Base-by-base conservation (phyloP, 2,113 vertebrate genomes). In the Dolichotis patagonum region DNA sequence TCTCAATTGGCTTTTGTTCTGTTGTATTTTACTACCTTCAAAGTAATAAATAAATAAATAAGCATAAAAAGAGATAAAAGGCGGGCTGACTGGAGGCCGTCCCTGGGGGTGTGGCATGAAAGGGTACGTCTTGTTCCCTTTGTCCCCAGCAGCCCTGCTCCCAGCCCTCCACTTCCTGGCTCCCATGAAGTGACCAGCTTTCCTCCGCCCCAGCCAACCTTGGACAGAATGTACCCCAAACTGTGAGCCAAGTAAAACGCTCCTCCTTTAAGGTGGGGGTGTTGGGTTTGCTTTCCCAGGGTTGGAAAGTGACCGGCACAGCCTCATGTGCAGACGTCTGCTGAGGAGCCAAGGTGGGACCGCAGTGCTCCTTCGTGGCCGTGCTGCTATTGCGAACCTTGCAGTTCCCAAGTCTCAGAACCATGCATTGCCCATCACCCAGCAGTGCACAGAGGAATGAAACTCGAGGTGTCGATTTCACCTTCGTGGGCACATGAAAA, bases 391-490 rank as follows among this genome's bases (percentile, higher is more conserved):
- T 9, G 14, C 49, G 90, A 92, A 85, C 43, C 26, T 41, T 56
- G 62, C 30, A 82, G 92, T 89, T 95, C 88, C 54, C 11, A 78
- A 87, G 88, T 96, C 90, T 71, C 75, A 20, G 85, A 92, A 96
- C 93, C 12, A 65, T 92, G 26, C 88, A 87, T 92, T 93, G 90
- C 60, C 43, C 81, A 38, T 60, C 77, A 95, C 43, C 56, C 90
- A 78, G 81, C 71, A 56, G 92, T 89, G 56, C 65, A 71, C 20
- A 7, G 56, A 85, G 35, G 56, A 62, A 92, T 65, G 54, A 95
- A 97, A 97, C 38, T 90, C 81, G 73, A 81, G 91, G 91, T 94
- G 41, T 77, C 88, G 62, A 91, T 93, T 88, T 94, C 69, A 73
- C 77, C 28, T 78, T 90, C 58, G 30, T 54, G 35, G n/a, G 35